Evolutionary conservation across 2,888 invertebrate species (phyloP).

Genomic region (Lucinisca nassula): DNA sequence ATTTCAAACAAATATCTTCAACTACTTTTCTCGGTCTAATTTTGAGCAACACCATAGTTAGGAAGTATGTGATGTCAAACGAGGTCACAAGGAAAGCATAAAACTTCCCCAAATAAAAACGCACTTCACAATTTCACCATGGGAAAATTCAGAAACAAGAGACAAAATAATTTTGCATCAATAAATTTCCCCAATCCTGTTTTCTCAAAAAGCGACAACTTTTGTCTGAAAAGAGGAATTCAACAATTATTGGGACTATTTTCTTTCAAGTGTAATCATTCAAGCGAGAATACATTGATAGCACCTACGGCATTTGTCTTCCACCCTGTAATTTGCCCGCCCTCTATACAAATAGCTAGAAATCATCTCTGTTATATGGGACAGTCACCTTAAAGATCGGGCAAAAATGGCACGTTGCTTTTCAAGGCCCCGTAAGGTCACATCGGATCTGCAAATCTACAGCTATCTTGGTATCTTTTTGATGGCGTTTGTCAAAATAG

Average conservation of each 20-base stretch:
- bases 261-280: conserved; percentile 25
- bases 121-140: conserved; percentile 3
- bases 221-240: conserved; percentile 17
- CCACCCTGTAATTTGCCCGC: conserved; percentile 30
- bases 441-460: not conserved
- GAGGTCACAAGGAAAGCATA: conserved; percentile 11
- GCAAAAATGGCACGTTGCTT: conserved; percentile 12
- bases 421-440: conserved; percentile 10
- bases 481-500: not conserved
- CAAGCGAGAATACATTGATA: conserved; percentile 25
- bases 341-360: conserved; percentile 21
- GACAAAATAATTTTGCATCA: conserved; percentile 28
- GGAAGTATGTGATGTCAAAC: conserved; percentile 3
- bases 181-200: conserved; percentile 19
- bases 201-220: conserved; percentile 19
- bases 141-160: conserved; percentile 12
- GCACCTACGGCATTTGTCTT: conserved; percentile 18
- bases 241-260: conserved; percentile 18
- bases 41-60: no score
- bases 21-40: no score
- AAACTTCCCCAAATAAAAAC: conserved; percentile 4
- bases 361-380: conserved; percentile 26
- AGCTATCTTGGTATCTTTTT: conserved; percentile 4
- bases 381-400: conserved; percentile 8
- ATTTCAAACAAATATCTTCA: no score